A percentile compares a stretch with the other conserved stretches of the same genome.
phyloP scores from a whole-genome alignment of 2,113 vertebrate species.

The Notiomystis cincta region DNA sequence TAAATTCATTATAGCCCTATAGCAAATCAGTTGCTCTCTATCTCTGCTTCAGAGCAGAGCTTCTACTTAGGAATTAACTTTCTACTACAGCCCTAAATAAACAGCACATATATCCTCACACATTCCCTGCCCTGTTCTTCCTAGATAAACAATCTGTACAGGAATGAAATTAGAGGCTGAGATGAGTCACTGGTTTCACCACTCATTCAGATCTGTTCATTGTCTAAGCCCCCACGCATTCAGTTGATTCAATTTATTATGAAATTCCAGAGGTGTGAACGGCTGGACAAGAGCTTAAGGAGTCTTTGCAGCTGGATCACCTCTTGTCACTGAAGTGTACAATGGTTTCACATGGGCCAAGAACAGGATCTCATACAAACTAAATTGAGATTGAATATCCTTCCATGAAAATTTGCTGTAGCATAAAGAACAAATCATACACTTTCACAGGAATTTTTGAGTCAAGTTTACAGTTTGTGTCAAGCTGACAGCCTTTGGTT shows the following conservation, averaged over 20 bases:
- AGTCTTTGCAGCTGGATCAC: neutral
- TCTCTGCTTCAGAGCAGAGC: neutral
- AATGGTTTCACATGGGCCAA: neutral
- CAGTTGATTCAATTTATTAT: neutral
- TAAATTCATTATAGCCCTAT: neutral
- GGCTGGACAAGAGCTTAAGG: neutral
- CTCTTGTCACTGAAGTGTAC: neutral
- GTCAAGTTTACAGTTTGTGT: neutral
- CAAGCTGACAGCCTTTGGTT: neutral
- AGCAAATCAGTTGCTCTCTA: neutral
- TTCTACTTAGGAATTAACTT: neutral
- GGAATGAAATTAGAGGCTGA: conserved; percentile 5
- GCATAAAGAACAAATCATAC: neutral
- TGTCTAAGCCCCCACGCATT: neutral
- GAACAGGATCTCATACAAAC: neutral
- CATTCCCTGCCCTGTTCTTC: neutral
- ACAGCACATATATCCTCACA: neutral
- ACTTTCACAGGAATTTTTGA: neutral
- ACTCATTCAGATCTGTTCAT: neutral
- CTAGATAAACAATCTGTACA: conserved; percentile 5
- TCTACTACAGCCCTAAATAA: neutral
- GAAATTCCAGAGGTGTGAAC: neutral
- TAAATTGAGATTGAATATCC: neutral
- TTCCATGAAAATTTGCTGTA: neutral
- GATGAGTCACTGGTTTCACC: conserved; percentile 9